Conservation (phyloP, 2,113 vertebrate species). For the Aleadryas rufinucha region DNA sequence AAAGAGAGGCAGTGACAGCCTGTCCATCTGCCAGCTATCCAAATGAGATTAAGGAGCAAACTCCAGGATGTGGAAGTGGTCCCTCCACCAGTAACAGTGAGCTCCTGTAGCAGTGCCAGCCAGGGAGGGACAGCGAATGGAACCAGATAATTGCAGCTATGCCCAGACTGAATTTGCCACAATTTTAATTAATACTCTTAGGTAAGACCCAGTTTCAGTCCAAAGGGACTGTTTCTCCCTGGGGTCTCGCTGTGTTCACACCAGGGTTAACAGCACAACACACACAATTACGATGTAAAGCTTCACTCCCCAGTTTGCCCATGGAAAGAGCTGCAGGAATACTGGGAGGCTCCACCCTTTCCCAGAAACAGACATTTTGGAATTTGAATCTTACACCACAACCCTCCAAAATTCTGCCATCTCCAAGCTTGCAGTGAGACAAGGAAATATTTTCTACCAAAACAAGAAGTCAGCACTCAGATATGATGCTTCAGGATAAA, state of each 20-base stretch:
- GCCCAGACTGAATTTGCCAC: neutral
- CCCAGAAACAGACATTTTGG: neutral
- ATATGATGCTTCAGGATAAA: neutral
- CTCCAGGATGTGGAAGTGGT: neutral
- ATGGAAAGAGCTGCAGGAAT: neutral
- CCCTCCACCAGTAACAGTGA: neutral
- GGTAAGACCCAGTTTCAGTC: neutral
- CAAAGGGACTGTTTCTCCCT: neutral
- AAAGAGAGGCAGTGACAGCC: neutral
- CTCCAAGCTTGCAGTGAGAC: neutral
- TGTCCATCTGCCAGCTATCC: neutral
- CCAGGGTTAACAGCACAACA: neutral
- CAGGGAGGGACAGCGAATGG: neutral
- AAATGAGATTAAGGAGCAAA: neutral
- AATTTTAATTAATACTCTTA: no score
- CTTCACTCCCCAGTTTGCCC: neutral
- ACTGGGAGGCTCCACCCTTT: neutral
- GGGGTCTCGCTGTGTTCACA: neutral
- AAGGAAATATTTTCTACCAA: neutral
- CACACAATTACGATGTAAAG: neutral
- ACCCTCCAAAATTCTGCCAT: neutral
- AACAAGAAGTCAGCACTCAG: neutral
- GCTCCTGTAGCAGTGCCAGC: neutral
- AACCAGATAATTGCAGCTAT: neutral
- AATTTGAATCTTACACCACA: neutral